These are phyloP conservation scores for Battus philenor DNA, from an alignment of 1,140 invertebrate genomes.

Conservation along the genomic window DNA sequence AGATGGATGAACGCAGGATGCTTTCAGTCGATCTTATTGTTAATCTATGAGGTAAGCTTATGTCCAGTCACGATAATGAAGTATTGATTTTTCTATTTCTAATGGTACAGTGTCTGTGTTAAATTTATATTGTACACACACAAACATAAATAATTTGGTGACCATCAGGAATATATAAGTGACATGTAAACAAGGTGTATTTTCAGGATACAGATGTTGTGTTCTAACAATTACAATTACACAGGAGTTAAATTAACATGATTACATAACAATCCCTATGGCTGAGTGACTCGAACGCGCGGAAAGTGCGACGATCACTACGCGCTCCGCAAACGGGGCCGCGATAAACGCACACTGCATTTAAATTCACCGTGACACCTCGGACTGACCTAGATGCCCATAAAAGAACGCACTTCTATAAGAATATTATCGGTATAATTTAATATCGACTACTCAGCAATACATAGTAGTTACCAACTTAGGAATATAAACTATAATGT, in stretches of 20 bases:
- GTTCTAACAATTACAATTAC: background rate
- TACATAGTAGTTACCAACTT: background rate
- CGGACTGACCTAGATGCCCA: slow-evolving; percentile 4
- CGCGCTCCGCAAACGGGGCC: background rate
- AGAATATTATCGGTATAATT: background rate
- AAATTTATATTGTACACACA: too few relatives aligned
- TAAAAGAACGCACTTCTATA: background rate
- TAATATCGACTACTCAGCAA: background rate
- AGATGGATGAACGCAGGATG: too few relatives aligned
- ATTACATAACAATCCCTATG: background rate
- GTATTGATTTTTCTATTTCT: too few relatives aligned
- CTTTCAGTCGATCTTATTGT: too few relatives aligned
- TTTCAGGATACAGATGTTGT: background rate
- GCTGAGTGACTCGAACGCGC: background rate
- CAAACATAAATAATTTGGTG: too few relatives aligned
- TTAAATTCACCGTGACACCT: slow-evolving; percentile 11
- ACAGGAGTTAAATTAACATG: background rate
- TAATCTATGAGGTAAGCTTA: too few relatives aligned
- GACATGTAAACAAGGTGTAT: background rate
- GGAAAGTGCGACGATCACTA: background rate
- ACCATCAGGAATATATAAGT: background rate
- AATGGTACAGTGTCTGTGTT: too few relatives aligned
- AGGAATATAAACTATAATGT: background rate
- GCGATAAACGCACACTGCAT: background rate
- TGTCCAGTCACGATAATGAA: too few relatives aligned